Percentiles rank a stretch among this genome's conserved stretches.
phyloP scores from a whole-genome alignment of 2,113 vertebrate species.

The Strix aluco region DNA sequence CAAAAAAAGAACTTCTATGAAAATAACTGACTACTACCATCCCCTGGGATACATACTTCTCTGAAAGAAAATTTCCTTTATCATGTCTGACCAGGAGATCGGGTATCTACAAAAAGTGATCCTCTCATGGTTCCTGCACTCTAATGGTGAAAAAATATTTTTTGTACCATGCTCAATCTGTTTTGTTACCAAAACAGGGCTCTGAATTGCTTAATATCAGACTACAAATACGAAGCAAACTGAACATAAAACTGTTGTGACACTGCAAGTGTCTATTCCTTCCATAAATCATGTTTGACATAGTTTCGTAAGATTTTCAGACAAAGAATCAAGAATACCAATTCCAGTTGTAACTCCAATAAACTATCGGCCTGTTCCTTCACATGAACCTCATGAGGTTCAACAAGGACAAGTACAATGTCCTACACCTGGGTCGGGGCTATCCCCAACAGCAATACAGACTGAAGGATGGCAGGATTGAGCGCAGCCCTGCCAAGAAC shows the following conservation, averaged over 20 bases:
- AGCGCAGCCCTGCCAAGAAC: neutral
- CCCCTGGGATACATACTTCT: neutral
- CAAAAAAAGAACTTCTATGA: neutral
- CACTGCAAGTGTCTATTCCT: neutral
- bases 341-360: neutral
- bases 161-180: neutral
- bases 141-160: neutral
- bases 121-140: neutral
- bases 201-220: neutral
- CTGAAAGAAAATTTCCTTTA: neutral
- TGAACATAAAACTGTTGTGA: neutral
- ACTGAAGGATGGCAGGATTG: neutral
- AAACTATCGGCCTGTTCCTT: neutral
- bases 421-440: rapidly evolving
- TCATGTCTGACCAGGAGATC: neutral
- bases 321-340: neutral
- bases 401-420: neutral
- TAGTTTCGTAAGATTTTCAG: neutral
- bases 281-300: neutral
- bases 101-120: neutral
- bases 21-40: neutral
- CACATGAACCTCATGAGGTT: neutral
- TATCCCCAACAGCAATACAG: neutral
- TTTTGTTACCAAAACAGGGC: neutral
- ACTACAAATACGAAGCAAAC: neutral